Percentiles rank a stretch among this genome's conserved stretches.
phyloP scores from a whole-genome alignment of 2,888 invertebrate species.

The Noctua janthina region DNA sequence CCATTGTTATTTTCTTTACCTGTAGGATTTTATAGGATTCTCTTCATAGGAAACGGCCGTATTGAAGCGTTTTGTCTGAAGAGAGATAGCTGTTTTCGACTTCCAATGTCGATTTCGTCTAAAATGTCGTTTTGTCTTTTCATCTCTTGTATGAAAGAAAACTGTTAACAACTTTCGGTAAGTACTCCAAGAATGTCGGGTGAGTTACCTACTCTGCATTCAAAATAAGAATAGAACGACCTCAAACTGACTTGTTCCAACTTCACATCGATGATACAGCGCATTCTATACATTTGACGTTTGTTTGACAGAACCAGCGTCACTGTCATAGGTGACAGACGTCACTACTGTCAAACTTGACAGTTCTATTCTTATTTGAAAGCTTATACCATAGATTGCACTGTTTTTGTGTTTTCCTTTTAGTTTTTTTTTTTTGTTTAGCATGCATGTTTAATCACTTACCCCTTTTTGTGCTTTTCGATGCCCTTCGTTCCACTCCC shows the following conservation, averaged over 20 bases:
- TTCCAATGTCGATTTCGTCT: not conserved
- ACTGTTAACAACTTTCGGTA: constrained; percentile 14
- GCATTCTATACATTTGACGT: not conserved
- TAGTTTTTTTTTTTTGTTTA: constrained; percentile 25
- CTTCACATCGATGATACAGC: not conserved
- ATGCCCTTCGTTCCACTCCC: constrained; percentile 63
- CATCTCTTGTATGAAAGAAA: not conserved
- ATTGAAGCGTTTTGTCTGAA: constrained; percentile 1
- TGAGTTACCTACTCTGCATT: constrained; percentile 27
- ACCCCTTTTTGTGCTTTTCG: constrained; percentile 42
- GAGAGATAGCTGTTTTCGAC: not conserved
- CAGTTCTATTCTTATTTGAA: constrained; percentile 41
- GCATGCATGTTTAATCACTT: constrained; percentile 63
- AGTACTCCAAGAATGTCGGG: constrained; percentile 31
- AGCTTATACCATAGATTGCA: constrained; percentile 39
- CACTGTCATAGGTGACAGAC: constrained; percentile 20
- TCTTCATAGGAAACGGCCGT: not conserved
- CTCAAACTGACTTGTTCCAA: constrained; percentile 2
- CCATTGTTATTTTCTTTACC: not conserved
- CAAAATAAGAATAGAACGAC: constrained; percentile 32
- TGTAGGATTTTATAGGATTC: not conserved
- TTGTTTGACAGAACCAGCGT: constrained; percentile 19
- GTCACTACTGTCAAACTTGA: constrained; percentile 22
- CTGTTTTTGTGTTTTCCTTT: constrained; percentile 33
- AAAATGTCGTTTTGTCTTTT: constrained; percentile 8